A percentile compares a stretch with the other conserved stretches of the same genome.
These are phyloP conservation scores for Drosophila sechellia DNA, from an alignment of 1,140 invertebrate species.

Conservation along the genomic window DNA sequence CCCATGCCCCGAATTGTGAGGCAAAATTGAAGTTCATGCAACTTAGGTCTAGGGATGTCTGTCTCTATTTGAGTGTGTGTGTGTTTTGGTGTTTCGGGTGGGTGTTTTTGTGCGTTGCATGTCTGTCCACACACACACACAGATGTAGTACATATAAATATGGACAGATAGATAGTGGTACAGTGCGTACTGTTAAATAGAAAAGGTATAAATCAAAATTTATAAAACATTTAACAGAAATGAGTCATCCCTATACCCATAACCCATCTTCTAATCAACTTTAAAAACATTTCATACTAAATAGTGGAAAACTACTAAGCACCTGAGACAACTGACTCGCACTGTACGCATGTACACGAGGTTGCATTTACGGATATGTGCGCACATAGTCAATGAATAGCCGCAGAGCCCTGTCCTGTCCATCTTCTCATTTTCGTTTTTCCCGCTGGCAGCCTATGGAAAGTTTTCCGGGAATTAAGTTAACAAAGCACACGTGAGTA, in stretches of 20 bases:
- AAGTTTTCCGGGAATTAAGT: slow-evolving; percentile 48
- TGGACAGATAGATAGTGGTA: slow-evolving; percentile 37
- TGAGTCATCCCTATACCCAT: too few species aligned
- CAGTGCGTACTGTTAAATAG: slow-evolving; percentile 14
- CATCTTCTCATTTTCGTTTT: slow-evolving; percentile 13
- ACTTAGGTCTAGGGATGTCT: slow-evolving; percentile 54
- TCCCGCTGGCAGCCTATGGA: slow-evolving; percentile 38
- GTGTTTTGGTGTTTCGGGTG: slow-evolving; percentile 11
- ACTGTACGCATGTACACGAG: slow-evolving; percentile 23
- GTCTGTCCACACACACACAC: slow-evolving; percentile 24
- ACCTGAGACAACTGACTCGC: not conserved
- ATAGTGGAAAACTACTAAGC: too few species aligned
- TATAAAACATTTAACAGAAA: not conserved
- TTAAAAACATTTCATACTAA: too few species aligned
- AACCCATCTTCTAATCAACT: too few species aligned
- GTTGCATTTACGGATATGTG: slow-evolving; percentile 36
- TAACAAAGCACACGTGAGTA: slow-evolving; percentile 35
- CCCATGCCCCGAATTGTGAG: slow-evolving; percentile 36
- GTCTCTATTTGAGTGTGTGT: slow-evolving; percentile 31
- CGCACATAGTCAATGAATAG: slow-evolving; percentile 38
- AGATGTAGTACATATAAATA: slow-evolving; percentile 9
- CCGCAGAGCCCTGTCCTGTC: slow-evolving; percentile 27
- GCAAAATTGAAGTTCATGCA: slow-evolving; percentile 49
- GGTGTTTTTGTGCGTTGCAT: slow-evolving; percentile 35
- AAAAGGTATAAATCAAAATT: not conserved